phyloP scores from a whole-genome alignment of 37 sponge, comb jelly and placozoan genomes.

The Halisarca cf. caerulea region DNA sequence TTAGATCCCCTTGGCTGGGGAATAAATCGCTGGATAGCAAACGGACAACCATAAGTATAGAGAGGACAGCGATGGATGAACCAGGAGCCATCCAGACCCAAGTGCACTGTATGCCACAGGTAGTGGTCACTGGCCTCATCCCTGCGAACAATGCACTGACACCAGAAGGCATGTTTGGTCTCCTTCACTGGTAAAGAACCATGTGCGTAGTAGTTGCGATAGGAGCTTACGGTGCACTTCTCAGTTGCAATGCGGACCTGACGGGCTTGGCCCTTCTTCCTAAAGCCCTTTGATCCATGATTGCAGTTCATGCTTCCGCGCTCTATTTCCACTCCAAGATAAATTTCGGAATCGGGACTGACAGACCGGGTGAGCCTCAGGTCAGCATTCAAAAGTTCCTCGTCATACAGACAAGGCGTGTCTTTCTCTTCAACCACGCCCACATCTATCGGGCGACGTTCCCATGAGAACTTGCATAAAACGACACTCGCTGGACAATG shows the following conservation, averaged over 20 bases:
- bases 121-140: conserved; percentile 53
- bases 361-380: background rate
- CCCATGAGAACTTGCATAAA: conserved; percentile 28
- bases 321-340: background rate
- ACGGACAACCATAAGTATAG: conserved; percentile 38
- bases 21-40: background rate
- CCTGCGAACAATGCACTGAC: conserved; percentile 48
- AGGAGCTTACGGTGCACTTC: background rate
- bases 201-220: background rate
- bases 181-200: background rate
- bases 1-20: conserved; percentile 28
- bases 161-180: conserved; percentile 1
- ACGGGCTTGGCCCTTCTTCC: background rate
- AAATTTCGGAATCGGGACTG: background rate
- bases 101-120: conserved; percentile 30
- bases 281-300: background rate
- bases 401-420: conserved; percentile 11
- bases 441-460: background rate
- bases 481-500: conserved; percentile 64
- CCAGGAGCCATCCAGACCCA: conserved; percentile 21
- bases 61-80: conserved; percentile 52
- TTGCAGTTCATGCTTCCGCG: background rate
- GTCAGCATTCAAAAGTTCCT: conserved; percentile 16
- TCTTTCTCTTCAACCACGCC: background rate
- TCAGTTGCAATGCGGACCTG: background rate